Percentiles rank a stretch among this genome's conserved stretches.
Evolutionary conservation across 2,113 vertebrate species (phyloP).

Genomic region (Myrmecophaga tridactyla): DNA sequence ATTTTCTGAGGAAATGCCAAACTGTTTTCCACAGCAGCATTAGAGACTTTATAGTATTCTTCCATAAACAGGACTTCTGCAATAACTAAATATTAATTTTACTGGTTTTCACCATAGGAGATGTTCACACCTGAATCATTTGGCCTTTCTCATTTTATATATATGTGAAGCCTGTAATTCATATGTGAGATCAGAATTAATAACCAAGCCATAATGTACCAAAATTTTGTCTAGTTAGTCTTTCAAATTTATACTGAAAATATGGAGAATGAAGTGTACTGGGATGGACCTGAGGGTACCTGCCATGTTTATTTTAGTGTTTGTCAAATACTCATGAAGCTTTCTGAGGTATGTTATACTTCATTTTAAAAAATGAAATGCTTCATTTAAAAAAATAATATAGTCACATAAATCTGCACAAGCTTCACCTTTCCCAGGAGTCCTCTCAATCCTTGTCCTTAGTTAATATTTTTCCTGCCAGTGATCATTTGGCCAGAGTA

Average conservation of each 20-base stretch:
- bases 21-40: too few species aligned
- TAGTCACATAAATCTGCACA: neutral
- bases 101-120: neutral
- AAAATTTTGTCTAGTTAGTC: neutral
- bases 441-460: neutral
- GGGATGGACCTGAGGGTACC: neutral
- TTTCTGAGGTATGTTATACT: slow-evolving; percentile 4
- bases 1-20: too few species aligned
- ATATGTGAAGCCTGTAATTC: neutral
- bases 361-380: too few species aligned
- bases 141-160: neutral
- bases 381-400: neutral
- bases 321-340: neutral
- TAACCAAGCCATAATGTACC: neutral
- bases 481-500: neutral
- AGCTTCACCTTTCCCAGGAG: neutral
- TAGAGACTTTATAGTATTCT: neutral
- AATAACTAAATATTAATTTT: slow-evolving; percentile 10
- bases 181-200: neutral
- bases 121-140: neutral
- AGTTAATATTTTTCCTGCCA: neutral
- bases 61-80: neutral
- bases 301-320: neutral
- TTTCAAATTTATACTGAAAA: neutral
- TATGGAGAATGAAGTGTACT: neutral